Base-by-base conservation (phyloP, 2,797 vertebrate genomes). In the Onychomys leucogaster region DNA sequence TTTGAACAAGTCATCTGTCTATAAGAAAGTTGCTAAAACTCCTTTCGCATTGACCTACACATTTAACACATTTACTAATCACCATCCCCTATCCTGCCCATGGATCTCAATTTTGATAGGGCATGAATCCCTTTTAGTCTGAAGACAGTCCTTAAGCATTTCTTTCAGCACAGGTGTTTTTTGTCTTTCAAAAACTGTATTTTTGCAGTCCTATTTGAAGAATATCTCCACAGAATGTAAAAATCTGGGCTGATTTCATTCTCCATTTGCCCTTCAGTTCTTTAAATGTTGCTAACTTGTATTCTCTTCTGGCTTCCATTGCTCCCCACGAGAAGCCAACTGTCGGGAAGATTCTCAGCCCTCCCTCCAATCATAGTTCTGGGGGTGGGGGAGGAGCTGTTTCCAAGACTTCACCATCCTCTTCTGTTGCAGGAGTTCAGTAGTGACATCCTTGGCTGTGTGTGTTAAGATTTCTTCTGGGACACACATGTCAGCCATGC, bases 391-490 rank as follows among this genome's bases (percentile, higher is more conserved):
- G 2, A 0, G 14, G 13, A 6, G 5, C n/a, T 69, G 5, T n/a
- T 87, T 78, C 77, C 27, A 17, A 86, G 49, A 77, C 37, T 43
- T 43, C 9, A 17, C 76, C 16, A 29, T 25, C n/a, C 37, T 49
- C n/a, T 57, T 57, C 14, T 2, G 17, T 80, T 96, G 76, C n/a
- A 29, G 87, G 19, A 59, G 10, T 85, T 37, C 19, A 46, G 67
- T 7, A 37, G 0, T 17, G 13, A 37, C 12, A 34, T 43, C 27
- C 14, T 2, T 12, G 3, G 2, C 0, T 37, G 1, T 34, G 65
- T 84, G 10, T 21, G 49, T 32, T 43, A 23, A 3, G 6, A 55
- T 67, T 67, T 80, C 52, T 76, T 43, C 37, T 41, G 71, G 27
- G 87, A 76, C 71, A 77, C 34, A 27, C 16, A 13, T 11, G 32